phyloP scores from a whole-genome alignment of 2,797 vertebrate species.

The Etheostoma nigrum region DNA sequence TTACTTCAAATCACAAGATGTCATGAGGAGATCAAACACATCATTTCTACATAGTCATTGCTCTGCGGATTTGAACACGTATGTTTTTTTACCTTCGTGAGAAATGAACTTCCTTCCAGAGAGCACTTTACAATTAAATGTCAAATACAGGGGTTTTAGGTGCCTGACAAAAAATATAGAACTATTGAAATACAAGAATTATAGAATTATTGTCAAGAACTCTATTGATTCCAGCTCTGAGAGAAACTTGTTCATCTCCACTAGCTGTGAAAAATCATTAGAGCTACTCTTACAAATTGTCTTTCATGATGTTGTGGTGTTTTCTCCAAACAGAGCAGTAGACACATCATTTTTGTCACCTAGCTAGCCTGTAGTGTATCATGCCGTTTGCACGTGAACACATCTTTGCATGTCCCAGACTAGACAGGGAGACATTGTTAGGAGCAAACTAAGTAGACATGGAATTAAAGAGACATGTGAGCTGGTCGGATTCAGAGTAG shows the following conservation, averaged over 20 bases:
- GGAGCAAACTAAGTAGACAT: background rate
- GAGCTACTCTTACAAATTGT: background rate
- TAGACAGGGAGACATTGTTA: constrained; percentile 29
- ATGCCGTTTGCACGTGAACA: background rate
- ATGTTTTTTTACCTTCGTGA: background rate
- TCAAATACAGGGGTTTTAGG: background rate
- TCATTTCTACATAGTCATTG: no score
- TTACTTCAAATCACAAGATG: constrained; percentile 13
- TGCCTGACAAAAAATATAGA: background rate
- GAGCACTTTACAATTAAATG: background rate
- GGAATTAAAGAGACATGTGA: constrained; percentile 9
- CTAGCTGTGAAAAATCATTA: background rate
- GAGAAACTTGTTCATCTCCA: background rate
- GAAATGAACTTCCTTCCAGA: constrained; percentile 1
- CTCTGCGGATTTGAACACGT: constrained; percentile 1
- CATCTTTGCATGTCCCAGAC: constrained; percentile 15
- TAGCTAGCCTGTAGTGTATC: background rate
- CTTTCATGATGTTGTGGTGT: background rate
- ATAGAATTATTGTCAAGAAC: background rate
- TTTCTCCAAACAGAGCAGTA: background rate
- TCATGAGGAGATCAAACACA: constrained; percentile 15
- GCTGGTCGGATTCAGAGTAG: background rate
- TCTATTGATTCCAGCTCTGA: background rate
- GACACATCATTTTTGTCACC: constrained; percentile 1
- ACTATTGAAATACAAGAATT: no score